These are phyloP conservation scores for Poecilobothrus nobilitatus DNA, from an alignment of 2,888 invertebrate genomes.

Conservation along the genomic window DNA sequence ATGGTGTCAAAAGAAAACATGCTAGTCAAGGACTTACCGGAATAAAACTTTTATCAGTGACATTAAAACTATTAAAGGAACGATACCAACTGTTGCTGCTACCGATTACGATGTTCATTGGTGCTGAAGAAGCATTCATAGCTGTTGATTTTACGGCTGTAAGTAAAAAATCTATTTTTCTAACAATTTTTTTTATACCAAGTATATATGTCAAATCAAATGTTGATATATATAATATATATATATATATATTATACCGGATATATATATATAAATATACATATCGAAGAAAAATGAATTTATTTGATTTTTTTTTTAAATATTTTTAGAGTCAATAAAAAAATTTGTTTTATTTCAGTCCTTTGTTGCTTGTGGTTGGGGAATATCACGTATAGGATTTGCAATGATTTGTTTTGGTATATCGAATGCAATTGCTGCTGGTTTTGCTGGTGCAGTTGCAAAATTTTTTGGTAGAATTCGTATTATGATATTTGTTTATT, in stretches of 20 bases:
- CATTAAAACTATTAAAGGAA: conserved; percentile 65
- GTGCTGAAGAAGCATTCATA: conserved; percentile 87
- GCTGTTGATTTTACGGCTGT: conserved; percentile 76
- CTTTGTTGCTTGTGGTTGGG: conserved; percentile 78
- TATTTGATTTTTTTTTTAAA: not conserved
- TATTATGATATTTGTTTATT: conserved; percentile 65
- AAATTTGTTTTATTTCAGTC: conserved; percentile 48
- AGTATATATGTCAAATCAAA: conserved; percentile 11
- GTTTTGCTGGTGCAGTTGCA: conserved; percentile 67
- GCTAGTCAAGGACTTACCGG: conserved; percentile 56
- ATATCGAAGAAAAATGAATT: not conserved
- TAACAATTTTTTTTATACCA: conserved; percentile 5
- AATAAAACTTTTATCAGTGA: conserved; percentile 61
- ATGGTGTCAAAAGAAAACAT: conserved; percentile 48
- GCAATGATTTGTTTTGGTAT: conserved; percentile 91
- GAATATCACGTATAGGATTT: conserved; percentile 84
- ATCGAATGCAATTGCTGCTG: conserved; percentile 78
- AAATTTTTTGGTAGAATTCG: conserved; percentile 68
- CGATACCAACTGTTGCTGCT: conserved; percentile 74
- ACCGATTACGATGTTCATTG: conserved; percentile 88
- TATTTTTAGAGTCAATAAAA: not conserved
- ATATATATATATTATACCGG: no score
- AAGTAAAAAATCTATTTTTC: conserved; percentile 31
- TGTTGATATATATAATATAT: no score
- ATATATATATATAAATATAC: no score